Evolutionary conservation across 2,888 invertebrate genomes (phyloP).

Genomic region (Pilophorus perplexus): DNA sequence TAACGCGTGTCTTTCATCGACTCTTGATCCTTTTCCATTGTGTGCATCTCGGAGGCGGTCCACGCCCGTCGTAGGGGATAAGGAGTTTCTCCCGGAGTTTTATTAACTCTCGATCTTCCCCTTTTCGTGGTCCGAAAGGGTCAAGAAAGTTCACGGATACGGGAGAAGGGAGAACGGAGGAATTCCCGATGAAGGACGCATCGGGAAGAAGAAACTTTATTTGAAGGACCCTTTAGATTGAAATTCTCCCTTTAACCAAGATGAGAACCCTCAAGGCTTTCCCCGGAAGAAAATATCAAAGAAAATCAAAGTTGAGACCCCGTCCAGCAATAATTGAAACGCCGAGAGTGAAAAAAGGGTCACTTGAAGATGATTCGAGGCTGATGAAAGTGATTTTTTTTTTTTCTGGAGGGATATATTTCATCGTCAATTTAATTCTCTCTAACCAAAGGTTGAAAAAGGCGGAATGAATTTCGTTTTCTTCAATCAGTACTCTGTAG

Average conservation of each 20-base stretch:
- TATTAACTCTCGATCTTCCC: not conserved
- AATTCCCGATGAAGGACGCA: constrained; percentile 24
- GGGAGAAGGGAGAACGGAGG: constrained; percentile 9
- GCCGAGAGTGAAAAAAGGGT: not conserved
- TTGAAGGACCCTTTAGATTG: constrained; percentile 16
- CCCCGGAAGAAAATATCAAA: constrained; percentile 6
- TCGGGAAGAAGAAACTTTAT: constrained; percentile 25
- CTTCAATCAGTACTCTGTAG: too few relatives aligned
- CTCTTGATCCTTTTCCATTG: not conserved
- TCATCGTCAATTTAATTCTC: not conserved
- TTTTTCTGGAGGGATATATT: not conserved
- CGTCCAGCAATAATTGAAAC: constrained; percentile 16
- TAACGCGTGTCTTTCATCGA: constrained; percentile 11
- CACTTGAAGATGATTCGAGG: constrained; percentile 13
- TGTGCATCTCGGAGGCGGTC: not conserved
- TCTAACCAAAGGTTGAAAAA: not conserved
- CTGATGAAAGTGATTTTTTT: constrained; percentile 10
- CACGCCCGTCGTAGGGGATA: not conserved
- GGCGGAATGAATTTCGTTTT: not conserved
- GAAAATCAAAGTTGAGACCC: constrained; percentile 5
- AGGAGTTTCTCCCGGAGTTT: constrained; percentile 1
- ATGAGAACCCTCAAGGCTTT: constrained; percentile 2
- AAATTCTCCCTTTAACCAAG: constrained; percentile 1
- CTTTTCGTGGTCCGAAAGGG: not conserved
- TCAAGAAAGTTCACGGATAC: not conserved